phyloP scores from a whole-genome alignment of 2,797 vertebrate species.

The Chromobotia macracanthus region DNA sequence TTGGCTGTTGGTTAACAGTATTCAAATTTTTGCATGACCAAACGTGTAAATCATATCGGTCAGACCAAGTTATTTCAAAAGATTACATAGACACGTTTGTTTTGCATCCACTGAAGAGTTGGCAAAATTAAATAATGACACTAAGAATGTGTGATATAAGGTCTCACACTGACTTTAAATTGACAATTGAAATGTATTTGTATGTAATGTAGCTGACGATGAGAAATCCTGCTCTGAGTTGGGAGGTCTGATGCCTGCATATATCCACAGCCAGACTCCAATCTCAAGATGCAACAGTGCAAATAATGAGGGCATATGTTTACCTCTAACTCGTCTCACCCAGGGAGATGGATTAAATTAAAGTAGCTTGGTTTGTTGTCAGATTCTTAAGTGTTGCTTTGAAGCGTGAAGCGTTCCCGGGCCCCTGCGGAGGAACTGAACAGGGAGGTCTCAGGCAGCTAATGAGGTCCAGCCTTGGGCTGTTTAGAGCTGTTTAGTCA shows the following conservation, averaged over 20 bases:
- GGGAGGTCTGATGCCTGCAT: neutral
- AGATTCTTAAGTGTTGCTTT: slow-evolving; percentile 89
- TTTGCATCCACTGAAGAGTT: too few species aligned
- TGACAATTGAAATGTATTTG: neutral
- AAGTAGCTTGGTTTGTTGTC: slow-evolving; percentile 88
- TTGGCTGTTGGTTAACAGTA: neutral
- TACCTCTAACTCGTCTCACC: slow-evolving; percentile 89
- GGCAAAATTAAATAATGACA: too few species aligned
- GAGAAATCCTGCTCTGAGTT: neutral
- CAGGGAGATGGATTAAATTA: slow-evolving; percentile 88
- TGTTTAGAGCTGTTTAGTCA: slow-evolving; percentile 83
- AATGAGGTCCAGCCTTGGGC: slow-evolving; percentile 84
- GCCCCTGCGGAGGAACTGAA: slow-evolving; percentile 76
- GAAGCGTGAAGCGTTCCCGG: slow-evolving; percentile 82
- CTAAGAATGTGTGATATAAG: neutral
- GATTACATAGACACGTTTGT: neutral
- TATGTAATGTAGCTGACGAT: neutral
- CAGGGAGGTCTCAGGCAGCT: slow-evolving; percentile 84
- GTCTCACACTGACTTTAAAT: neutral
- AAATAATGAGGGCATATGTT: slow-evolving; percentile 91
- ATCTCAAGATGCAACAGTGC: slow-evolving; percentile 82
- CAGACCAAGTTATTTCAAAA: neutral
- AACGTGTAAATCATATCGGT: too few species aligned
- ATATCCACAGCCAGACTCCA: neutral
- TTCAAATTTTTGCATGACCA: too few species aligned